Evolutionary conservation across 1,140 invertebrate genomes (phyloP).

Genomic region (Epicauta chinensis): DNA sequence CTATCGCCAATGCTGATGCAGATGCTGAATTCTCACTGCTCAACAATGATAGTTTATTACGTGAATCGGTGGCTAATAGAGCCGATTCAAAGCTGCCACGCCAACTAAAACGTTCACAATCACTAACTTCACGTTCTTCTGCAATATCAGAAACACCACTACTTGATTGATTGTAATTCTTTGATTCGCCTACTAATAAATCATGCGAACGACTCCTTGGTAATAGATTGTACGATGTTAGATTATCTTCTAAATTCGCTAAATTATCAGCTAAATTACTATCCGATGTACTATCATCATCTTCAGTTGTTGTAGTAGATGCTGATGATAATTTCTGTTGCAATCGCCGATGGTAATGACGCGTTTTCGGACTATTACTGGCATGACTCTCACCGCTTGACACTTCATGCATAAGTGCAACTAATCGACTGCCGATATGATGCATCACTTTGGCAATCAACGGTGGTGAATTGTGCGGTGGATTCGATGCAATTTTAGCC

Average conservation of each 20-base stretch:
- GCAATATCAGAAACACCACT: constrained; percentile 48
- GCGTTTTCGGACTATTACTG: constrained; percentile 46
- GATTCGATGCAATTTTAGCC: constrained; percentile 41
- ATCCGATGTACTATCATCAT: constrained; percentile 66
- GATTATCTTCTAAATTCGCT: constrained; percentile 30
- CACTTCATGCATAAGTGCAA: constrained; percentile 88
- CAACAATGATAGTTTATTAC: constrained; percentile 65
- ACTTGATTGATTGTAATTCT: constrained; percentile 42
- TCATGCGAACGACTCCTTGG: constrained; percentile 74
- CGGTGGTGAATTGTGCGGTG: constrained; percentile 70
- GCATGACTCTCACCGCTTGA: constrained; percentile 59
- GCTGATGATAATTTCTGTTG: constrained; percentile 56
- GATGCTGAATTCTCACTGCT: constrained; percentile 60
- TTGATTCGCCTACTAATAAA: constrained; percentile 54
- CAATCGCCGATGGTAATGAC: constrained; percentile 48
- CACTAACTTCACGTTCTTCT: constrained; percentile 72
- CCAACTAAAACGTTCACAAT: constrained; percentile 85
- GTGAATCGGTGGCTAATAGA: constrained; percentile 71
- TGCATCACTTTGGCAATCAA: constrained; percentile 89
- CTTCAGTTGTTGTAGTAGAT: constrained; percentile 66
- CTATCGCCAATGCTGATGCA: constrained; percentile 56
- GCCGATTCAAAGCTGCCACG: constrained; percentile 85
- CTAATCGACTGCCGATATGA: constrained; percentile 82
- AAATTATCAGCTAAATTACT: constrained; percentile 40
- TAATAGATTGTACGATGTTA: constrained; percentile 41